Evolutionary conservation across 2,888 invertebrate genomes (phyloP), one percentile per base, ranked within the genome.

Genomic region (Zygaena filipendulae): DNA sequence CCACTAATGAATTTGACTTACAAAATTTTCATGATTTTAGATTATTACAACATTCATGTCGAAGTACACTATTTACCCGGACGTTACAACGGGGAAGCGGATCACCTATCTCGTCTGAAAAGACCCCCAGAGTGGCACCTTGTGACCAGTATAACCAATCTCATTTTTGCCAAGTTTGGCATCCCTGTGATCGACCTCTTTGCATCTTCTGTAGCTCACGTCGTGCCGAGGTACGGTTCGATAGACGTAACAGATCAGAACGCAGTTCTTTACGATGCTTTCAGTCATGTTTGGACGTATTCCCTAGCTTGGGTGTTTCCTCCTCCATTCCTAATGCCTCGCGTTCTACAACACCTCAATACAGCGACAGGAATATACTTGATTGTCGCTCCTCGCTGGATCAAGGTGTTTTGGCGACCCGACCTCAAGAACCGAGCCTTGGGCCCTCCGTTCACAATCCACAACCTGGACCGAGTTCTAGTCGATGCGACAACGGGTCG

Each of bases 51-150:
- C 3, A 32, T 28, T 12, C 33, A 27, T 2, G 24, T 53, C 6
- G n/a, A 8, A 3, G 13, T 25, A 2, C 30, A 42, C 23, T 40
- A 42, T 13, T 34, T 50, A 4, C 47, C 49, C 11, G 48, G 47
- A 4, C 29, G 33, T n/a, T 47, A 43, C 50, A 52, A 54, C 29
- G 40, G 43, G 2, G 45, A 47, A 12, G 48, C 51, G 3, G 49
- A 50, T 21, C 30, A 34, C 4, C 35, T 47, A 3, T 48, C 49
- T n/a, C 10, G 33, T n/a, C 14, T 27, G 13, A 27, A 26, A 23
- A 11, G 23, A 3, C 16, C 21, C 4, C 32, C 29, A 9, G 36
- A 38, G 12, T 36, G 29, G 30, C 33, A 34, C 13, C 20, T 40
- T 7, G 19, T 30, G 1, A 11, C 33, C n/a, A n/a, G 26, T 4